These are phyloP conservation scores for Numenius arquata DNA, from an alignment of 2,113 vertebrate genomes.

Conservation along the genomic window DNA sequence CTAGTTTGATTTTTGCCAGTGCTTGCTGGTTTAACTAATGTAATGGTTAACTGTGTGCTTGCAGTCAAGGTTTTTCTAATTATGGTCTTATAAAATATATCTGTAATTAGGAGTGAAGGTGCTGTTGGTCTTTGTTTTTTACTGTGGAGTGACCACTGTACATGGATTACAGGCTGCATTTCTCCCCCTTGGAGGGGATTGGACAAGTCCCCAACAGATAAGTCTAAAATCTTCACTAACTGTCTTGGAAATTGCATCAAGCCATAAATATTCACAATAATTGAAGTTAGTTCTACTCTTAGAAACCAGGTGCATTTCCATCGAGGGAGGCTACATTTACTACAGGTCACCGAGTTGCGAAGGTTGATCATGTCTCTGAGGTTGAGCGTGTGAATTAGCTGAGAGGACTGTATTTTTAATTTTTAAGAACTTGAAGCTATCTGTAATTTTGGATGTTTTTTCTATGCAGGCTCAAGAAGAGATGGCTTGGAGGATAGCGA, in stretches of 20 bases:
- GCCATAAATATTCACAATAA: not conserved
- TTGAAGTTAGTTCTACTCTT: not conserved
- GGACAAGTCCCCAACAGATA: not conserved
- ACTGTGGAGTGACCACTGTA: not conserved
- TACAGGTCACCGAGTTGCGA: not conserved
- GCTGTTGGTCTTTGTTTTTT: not conserved
- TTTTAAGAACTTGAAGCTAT: not conserved
- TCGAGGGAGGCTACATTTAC: accelerated
- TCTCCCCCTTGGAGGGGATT: not conserved
- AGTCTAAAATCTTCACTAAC: not conserved
- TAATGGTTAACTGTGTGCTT: not conserved
- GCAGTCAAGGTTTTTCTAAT: not conserved
- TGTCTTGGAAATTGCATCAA: not conserved
- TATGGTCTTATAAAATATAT: not conserved
- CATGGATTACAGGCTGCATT: not conserved
- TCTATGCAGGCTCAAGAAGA: conserved; percentile 90
- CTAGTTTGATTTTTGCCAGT: not conserved
- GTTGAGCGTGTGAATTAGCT: not conserved
- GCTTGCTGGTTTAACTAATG: not conserved
- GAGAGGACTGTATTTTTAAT: not conserved
- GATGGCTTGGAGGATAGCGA: conserved; percentile 98
- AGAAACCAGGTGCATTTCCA: not conserved
- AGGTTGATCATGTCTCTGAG: accelerated
- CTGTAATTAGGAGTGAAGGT: not conserved
- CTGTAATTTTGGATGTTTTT: not conserved